A percentile compares a stretch with the other conserved stretches of the same genome.
Conservation (phyloP, 35 echinoderm and acorn worm genomes). For the Chiridota heheva region DNA sequence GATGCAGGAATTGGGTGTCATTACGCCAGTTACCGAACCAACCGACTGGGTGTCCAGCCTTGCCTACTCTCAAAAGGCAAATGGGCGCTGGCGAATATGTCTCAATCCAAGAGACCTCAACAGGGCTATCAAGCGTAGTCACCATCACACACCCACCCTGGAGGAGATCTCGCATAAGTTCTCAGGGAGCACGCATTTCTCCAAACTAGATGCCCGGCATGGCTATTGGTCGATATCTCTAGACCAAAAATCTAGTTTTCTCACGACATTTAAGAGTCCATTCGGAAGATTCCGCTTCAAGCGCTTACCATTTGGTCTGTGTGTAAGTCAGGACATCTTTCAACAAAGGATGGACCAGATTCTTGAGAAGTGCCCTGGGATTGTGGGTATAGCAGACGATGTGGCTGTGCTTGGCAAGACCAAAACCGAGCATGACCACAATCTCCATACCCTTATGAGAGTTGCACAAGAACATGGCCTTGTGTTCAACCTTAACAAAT, state of each 20-base stretch:
- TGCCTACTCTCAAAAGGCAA: conserved; percentile 24
- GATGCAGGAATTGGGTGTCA: conserved; percentile 56
- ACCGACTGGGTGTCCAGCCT: conserved; percentile 71
- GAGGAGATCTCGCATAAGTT: conserved; percentile 74
- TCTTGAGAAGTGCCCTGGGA: conserved; percentile 41
- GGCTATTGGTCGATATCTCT: conserved; percentile 55
- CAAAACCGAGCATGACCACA: conserved; percentile 27
- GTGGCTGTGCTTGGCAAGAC: conserved; percentile 43
- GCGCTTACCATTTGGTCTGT: conserved; percentile 51
- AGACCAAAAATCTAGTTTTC: conserved; percentile 28
- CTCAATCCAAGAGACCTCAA: conserved; percentile 78
- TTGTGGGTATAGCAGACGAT: conserved; percentile 67
- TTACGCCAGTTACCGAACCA: conserved; percentile 54
- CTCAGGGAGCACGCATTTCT: conserved; percentile 20
- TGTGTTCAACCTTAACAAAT: conserved; percentile 41
- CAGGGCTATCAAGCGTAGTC: conserved; percentile 26
- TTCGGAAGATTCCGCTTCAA: conserved; percentile 50
- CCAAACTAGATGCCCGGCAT: conserved; percentile 53
- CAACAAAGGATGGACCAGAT: conserved; percentile 56
- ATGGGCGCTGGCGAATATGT: conserved; percentile 48
- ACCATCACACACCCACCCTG: conserved; percentile 66
- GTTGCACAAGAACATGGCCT: conserved; percentile 32
- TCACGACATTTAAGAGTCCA: conserved; percentile 60
- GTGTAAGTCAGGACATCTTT: conserved; percentile 55
- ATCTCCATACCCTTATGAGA: conserved; percentile 29